Base-by-base conservation (phyloP, 2,888 invertebrate species). In the Pomacea canaliculata region DNA sequence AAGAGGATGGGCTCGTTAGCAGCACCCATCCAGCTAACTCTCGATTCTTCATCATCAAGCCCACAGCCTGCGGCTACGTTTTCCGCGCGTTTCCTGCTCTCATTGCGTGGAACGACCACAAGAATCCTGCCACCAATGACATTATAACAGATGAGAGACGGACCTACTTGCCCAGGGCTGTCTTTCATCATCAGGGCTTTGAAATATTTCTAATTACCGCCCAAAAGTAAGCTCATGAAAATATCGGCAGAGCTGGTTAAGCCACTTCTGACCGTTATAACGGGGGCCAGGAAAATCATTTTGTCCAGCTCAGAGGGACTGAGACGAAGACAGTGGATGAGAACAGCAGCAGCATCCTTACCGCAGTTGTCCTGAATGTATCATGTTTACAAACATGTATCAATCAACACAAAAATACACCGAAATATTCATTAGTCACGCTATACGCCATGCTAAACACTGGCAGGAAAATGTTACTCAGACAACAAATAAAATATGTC, bases 161-260 rank as follows among this genome's bases (percentile, higher is more conserved):
- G 68, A 37, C n/a, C n/a, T 37, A 9, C 37, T 37, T 12, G 37
- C 68, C 68, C n/a, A 9, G 3, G 68, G 68, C 68, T 19, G 68
- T 68, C 68, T 68, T 56, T 48, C 68, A 68, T 46, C 48, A 68
- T 68, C 68, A 19, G 37, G 37, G 13, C 68, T 68, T 68, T 46
- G 68, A 68, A 46, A 68, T 68, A 68, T 27, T 27, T 68, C 68
- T 68, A 68, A 68, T 68, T 68, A 68, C 68, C 27, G 48, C 68
- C 37, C 37, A 19, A 68, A 27, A 37, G 68, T 68, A 27, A 48
- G 37, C 68, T 68, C 68, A 68, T 37, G 37, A 68, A 68, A 68
- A 68, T 19, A 12, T 12, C 48, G 68, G 68, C 68, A 37, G 9
- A 68, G n/a, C 37, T 68, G 68, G 68, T 68, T 12, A 27, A 48